phyloP scores from a whole-genome alignment of 2,888 invertebrate genomes.

The Carpatolechia fugitivella region DNA sequence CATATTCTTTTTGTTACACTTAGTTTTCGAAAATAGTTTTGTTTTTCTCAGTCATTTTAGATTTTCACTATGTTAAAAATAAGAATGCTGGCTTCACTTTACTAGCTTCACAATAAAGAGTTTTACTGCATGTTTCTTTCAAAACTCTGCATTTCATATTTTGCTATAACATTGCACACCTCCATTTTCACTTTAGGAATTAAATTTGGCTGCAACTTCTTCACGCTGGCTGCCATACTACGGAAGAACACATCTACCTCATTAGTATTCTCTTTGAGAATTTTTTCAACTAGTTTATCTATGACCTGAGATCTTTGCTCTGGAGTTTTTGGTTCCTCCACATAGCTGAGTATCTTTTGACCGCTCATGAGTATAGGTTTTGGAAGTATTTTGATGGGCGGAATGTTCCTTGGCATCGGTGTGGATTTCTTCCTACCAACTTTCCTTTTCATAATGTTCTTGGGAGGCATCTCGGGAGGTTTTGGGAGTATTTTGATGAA shows the following conservation, averaged over 20 bases:
- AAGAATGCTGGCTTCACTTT: too few relatives aligned
- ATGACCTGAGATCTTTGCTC: constrained; percentile 59
- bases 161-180: constrained; percentile 73
- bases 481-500: constrained; percentile 49
- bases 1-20: too few relatives aligned
- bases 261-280: constrained; percentile 68
- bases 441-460: constrained; percentile 52
- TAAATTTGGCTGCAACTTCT: constrained; percentile 68
- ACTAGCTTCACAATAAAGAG: too few relatives aligned
- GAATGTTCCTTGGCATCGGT: constrained; percentile 49
- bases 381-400: constrained; percentile 69
- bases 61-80: too few relatives aligned
- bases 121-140: constrained; percentile 48
- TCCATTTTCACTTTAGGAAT: constrained; percentile 76
- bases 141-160: constrained; percentile 74
- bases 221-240: constrained; percentile 74
- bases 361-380: constrained; percentile 62
- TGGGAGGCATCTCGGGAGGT: constrained; percentile 41
- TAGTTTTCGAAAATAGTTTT: too few relatives aligned
- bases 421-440: constrained; percentile 57
- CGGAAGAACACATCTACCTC: constrained; percentile 73
- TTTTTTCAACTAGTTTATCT: constrained; percentile 68
- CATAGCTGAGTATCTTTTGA: constrained; percentile 57
- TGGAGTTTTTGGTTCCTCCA: constrained; percentile 55
- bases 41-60: too few relatives aligned